phyloP scores from a whole-genome alignment of 2,888 invertebrate genomes.

The Ichneumoninae sp. region DNA sequence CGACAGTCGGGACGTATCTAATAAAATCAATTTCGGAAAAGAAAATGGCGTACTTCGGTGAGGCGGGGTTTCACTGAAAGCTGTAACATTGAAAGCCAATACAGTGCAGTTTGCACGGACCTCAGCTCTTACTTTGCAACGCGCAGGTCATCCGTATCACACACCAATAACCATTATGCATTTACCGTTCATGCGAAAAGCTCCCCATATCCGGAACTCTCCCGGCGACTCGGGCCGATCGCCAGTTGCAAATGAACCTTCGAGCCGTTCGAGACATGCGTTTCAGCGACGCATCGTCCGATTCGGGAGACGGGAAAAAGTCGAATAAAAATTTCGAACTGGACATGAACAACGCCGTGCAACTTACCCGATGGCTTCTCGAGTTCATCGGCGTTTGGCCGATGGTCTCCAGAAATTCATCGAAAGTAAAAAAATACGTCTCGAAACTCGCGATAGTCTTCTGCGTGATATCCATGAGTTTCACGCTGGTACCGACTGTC shows the following conservation, averaged over 20 bases:
- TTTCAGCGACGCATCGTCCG: constrained; percentile 1
- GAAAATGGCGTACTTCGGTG: not conserved
- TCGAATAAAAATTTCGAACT: constrained; percentile 31
- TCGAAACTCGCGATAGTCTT: constrained; percentile 20
- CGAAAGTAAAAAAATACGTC: constrained; percentile 16
- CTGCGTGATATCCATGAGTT: constrained; percentile 21
- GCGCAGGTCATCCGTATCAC: not conserved
- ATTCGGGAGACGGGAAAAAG: not conserved
- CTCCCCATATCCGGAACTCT: no score
- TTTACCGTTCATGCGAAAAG: not conserved
- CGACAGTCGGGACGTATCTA: not conserved
- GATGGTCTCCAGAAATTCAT: constrained; percentile 28
- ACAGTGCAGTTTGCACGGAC: not conserved
- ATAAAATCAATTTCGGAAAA: not conserved
- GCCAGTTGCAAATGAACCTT: constrained; percentile 59
- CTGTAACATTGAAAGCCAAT: not conserved
- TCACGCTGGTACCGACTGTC: constrained; percentile 29
- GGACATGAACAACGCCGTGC: constrained; percentile 42
- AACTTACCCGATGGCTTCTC: constrained; percentile 47
- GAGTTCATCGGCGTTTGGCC: constrained; percentile 54
- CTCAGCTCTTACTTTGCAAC: not conserved
- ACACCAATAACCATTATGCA: no score
- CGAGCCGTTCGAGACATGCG: not conserved
- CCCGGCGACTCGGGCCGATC: not conserved
- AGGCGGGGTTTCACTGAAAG: not conserved